phyloP scores from a whole-genome alignment of 2,113 vertebrate species.

The Phrynosoma blainvillii region DNA sequence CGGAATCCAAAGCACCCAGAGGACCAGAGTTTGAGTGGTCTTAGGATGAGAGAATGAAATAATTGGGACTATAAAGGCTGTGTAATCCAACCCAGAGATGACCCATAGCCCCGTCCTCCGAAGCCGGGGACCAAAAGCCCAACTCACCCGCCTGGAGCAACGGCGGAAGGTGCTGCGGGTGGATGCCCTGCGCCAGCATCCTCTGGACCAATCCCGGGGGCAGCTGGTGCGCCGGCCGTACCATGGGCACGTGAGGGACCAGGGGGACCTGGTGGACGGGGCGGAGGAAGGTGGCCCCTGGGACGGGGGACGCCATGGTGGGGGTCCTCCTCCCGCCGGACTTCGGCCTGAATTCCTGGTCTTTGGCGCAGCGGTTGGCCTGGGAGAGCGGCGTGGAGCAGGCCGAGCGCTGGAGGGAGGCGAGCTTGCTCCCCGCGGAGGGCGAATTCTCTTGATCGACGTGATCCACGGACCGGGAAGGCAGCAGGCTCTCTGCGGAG shows the following conservation, averaged over 20 bases:
- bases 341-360: constrained; percentile 87
- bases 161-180: constrained; percentile 90
- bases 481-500: constrained; percentile 77
- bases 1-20: too few relatives aligned
- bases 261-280: constrained; percentile 93
- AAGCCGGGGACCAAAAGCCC: neutral
- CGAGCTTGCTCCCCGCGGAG: constrained; percentile 75
- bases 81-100: too few relatives aligned
- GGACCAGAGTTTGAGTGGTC: too few relatives aligned
- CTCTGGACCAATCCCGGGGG: constrained; percentile 93
- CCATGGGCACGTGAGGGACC: constrained; percentile 90
- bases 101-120: too few relatives aligned
- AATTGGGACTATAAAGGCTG: too few relatives aligned
- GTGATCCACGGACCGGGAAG: constrained; percentile 77
- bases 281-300: constrained; percentile 87
- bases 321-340: constrained; percentile 86
- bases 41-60: too few relatives aligned
- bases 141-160: constrained; percentile 90
- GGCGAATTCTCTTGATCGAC: constrained; percentile 82
- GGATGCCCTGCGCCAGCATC: constrained; percentile 93
- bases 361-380: constrained; percentile 84
- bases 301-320: constrained; percentile 83
- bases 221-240: constrained; percentile 90
- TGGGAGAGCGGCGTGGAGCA: constrained; percentile 81
- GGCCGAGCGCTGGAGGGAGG: constrained; percentile 79